These are phyloP conservation scores for Eulemur albifrons DNA, from an alignment of 2,797 vertebrate genomes.

Conservation along the genomic window DNA sequence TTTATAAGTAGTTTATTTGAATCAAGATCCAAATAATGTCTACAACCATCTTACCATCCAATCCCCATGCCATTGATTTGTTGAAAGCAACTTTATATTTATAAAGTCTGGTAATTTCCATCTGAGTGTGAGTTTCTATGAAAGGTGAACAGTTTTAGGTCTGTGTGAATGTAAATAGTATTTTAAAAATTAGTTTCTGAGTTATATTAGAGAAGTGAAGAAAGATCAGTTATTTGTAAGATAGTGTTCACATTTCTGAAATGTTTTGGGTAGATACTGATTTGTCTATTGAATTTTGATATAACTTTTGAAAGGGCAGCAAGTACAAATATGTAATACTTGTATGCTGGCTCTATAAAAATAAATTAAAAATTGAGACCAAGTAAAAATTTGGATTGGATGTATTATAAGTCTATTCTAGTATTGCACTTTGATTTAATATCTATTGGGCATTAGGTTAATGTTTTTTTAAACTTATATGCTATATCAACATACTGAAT, in stretches of 20 bases:
- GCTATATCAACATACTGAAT: neutral
- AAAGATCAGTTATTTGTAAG: conserved; percentile 40
- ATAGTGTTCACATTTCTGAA: conserved; percentile 35
- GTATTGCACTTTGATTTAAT: neutral
- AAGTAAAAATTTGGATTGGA: neutral
- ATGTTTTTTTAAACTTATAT: conserved; percentile 4
- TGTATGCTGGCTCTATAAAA: conserved; percentile 19
- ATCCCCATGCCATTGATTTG: neutral
- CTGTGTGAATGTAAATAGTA: neutral
- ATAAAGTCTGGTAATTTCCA: neutral
- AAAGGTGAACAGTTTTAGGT: neutral
- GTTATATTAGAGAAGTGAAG: neutral
- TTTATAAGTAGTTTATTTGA: conserved; percentile 46
- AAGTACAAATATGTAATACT: neutral
- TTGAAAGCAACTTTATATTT: conserved; percentile 19
- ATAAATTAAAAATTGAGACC: neutral
- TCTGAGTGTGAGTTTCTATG: neutral
- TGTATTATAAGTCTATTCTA: neutral
- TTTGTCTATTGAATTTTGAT: conserved; percentile 31
- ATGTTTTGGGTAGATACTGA: neutral
- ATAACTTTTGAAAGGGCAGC: neutral
- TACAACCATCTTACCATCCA: neutral
- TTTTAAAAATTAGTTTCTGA: conserved; percentile 26
- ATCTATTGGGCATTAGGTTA: neutral
- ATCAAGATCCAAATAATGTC: neutral